Base-by-base conservation (phyloP, 1,140 invertebrate genomes). In the Cyrtorhinus lividipennis region DNA sequence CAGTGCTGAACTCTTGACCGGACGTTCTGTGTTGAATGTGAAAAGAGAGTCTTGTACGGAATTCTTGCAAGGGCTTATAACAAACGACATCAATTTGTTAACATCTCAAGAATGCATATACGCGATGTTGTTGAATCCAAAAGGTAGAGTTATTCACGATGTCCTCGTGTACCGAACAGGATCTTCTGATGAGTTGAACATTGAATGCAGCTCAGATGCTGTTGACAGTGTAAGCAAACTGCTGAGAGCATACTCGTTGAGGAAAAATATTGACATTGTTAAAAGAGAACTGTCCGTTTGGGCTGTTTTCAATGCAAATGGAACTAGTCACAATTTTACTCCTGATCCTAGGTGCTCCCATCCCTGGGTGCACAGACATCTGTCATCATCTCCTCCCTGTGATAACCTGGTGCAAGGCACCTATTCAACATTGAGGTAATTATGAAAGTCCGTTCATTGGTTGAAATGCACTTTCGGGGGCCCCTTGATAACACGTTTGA, bases 81-180 rank as follows among this genome's bases (percentile, higher is more conserved):
- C 91, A 0, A 94, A 94, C 73, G 90, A 95, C 74, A 87, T 94
- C 69, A 73, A 87, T 71, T 75, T 94, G 38, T 74, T 81, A 27
- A 74, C 82, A 62, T 77, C 79, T 18, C 74, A 77, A 1, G 75
- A 78, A 0, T 81, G 80, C 63, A 83, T 93, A 62, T 94, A 88
- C 69, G 74, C 87, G 0, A 78, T 92, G 75, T 87, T 95, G 71
- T 73, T 95, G 22, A 94, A 94, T 71, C 81, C 78, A 25, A 84
- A 86, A 75, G 94, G 94, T 20, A 77, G 92, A 69, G 83, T 96
- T 18, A 68, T 97, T 44, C 95, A 84, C 73, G 94, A 98, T 73
- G 76, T 85, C 1, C 80, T 98, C 30, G 77, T 97, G 15, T 92
- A 94, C 72, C 81, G 80, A 69, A 76, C 75, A 58, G 70, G 72